Evolutionary conservation across 2,797 vertebrate genomes (phyloP), one percentile per base, ranked within the genome.

Genomic region (Odontamblyopus rebecca): DNA sequence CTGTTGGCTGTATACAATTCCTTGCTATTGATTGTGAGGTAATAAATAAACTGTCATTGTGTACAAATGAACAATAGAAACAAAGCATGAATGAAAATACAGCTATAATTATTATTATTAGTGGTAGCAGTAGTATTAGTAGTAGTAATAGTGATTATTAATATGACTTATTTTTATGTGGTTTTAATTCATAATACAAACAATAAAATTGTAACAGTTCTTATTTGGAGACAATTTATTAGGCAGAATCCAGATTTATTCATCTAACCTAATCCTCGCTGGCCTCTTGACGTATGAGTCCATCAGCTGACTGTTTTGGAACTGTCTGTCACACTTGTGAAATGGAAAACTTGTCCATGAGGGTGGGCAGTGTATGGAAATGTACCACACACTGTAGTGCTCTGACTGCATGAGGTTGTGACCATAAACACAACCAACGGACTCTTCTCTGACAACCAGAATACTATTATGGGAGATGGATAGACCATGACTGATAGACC

Each of bases 321-420:
- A 79, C 66, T 61, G 78, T 67, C 68, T 74, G 80, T 85, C 78
- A 87, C 86, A 85, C 76, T 84, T 84, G 26, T 78, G 80, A 84
- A 86, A 85, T 89, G 85, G 85, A 87, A 90, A 89, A 88, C 74
- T 85, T 85, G 76, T 69, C 77, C 76, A 89, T 91, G 89, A 84
- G 89, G 88, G 84, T 82, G 80, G 81, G 73, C 70, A 70, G 84
- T 63, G 78, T 82, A 75, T 91, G 89, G 88, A 91, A 91, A 90
- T 88, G 83, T 91, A 92, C 89, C 77, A 80, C 81, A 79, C 72
- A 72, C 70, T 75, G 27, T 3, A 66, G 44, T 2, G 76, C 79
- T 85, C 85, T 88, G 69, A 75, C 80, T 56, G 72, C 69, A 81
- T 78, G 79, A 91, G 79, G 89, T 92, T 91, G 59, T 88, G 77